Conservation (phyloP, 1,140 invertebrate genomes). For the Mycetomoellerius zeteki region DNA sequence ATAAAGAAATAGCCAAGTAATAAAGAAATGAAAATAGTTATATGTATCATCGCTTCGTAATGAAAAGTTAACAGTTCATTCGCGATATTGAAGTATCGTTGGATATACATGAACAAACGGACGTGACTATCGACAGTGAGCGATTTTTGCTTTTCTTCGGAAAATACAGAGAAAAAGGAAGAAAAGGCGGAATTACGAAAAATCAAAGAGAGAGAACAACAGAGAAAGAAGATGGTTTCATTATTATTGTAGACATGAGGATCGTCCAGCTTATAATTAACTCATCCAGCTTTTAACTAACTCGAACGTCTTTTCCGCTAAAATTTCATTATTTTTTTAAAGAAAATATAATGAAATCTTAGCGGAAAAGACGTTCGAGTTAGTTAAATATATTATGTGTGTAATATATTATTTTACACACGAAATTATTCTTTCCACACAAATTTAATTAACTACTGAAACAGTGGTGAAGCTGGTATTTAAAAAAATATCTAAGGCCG, state of each 20-base stretch:
- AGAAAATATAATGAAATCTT: conserved; percentile 47
- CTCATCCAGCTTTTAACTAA: too few relatives aligned
- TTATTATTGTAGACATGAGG: conserved; percentile 14
- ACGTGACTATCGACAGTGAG: conserved; percentile 14
- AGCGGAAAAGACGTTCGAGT: too few relatives aligned
- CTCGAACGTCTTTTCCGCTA: neutral
- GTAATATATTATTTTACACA: conserved; percentile 11
- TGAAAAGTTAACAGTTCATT: conserved; percentile 37
- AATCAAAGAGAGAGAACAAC: conserved; percentile 13
- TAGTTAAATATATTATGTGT: too few relatives aligned
- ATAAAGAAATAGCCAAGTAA: neutral
- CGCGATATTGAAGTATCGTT: conserved; percentile 11
- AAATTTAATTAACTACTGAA: neutral
- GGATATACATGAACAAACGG: conserved; percentile 27
- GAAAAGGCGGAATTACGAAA: neutral
- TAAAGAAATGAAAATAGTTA: conserved; percentile 32
- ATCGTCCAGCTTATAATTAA: neutral
- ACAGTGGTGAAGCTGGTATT: neutral
- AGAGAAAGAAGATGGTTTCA: conserved; percentile 15
- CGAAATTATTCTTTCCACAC: conserved; percentile 7
- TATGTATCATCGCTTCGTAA: neutral
- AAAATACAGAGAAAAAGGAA: conserved; percentile 6
- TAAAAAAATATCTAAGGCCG: neutral
- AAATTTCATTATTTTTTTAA: neutral
- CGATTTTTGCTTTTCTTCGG: neutral